Evolutionary conservation across 2,113 vertebrate species (phyloP).

Genomic region (Leptocoma aspasia): DNA sequence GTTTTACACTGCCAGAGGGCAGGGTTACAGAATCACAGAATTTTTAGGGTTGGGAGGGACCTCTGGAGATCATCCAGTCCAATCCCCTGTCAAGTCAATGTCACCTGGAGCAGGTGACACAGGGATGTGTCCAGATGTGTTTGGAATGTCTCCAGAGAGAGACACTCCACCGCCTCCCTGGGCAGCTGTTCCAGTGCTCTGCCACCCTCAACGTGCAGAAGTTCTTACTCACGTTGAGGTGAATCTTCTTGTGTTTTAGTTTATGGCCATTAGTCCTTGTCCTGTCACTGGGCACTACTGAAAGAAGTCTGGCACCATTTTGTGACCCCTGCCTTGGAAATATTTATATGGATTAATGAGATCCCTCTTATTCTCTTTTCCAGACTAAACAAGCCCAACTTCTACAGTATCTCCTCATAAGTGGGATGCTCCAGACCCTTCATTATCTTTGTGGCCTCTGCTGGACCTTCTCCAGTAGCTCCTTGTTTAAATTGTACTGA

Average conservation of each 20-base stretch:
- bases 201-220: neutral
- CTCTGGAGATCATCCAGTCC: neutral
- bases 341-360: neutral
- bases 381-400: neutral
- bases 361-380: neutral
- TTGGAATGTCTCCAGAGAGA: neutral
- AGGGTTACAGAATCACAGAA: neutral
- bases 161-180: rapidly evolving
- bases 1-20: too few species aligned
- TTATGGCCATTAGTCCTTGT: neutral
- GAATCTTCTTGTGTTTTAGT: too few species aligned
- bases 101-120: neutral
- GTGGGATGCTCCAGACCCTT: neutral
- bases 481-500: neutral
- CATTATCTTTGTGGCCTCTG: neutral
- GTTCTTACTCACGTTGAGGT: neutral
- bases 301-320: rapidly evolving
- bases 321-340: neutral
- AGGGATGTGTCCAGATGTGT: neutral
- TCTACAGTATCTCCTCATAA: too few species aligned
- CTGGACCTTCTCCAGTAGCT: neutral
- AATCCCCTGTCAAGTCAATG: neutral
- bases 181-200: neutral
- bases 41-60: neutral
- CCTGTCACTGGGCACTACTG: rapidly evolving